Evolutionary conservation across 2,888 invertebrate genomes (phyloP).

Genomic region (Euzophera pinguis): DNA sequence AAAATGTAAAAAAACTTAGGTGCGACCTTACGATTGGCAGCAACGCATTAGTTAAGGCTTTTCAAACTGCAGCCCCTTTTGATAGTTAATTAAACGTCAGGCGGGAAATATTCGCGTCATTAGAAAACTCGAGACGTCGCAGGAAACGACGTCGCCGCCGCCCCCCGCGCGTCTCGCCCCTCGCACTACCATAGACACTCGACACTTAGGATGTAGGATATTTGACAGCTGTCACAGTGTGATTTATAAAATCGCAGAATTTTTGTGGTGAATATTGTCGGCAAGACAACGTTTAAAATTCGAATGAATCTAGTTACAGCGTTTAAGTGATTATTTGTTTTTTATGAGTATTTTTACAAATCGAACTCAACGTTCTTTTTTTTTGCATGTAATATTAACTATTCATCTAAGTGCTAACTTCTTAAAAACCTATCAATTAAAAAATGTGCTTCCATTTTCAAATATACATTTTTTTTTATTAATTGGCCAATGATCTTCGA

Average conservation of each 20-base stretch:
- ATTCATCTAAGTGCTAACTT: too few species aligned
- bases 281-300: too few species aligned
- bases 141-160: conserved; percentile 53
- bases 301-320: too few species aligned
- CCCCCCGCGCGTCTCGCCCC: conserved; percentile 30
- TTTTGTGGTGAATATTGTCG: too few species aligned
- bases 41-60: conserved; percentile 41
- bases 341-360: too few species aligned
- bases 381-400: too few species aligned
- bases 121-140: conserved; percentile 58
- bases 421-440: not conserved
- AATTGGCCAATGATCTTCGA: conserved; percentile 19
- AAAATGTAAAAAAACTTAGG: conserved; percentile 16
- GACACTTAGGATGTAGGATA: conserved; percentile 12
- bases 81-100: conserved; percentile 75
- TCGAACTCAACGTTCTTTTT: too few species aligned
- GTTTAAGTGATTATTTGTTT: too few species aligned
- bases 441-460: not conserved
- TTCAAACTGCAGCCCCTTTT: conserved; percentile 40
- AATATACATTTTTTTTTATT: not conserved
- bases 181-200: conserved; percentile 32
- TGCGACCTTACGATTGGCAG: conserved; percentile 30
- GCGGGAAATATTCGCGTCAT: conserved; percentile 71
- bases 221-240: conserved; percentile 4
- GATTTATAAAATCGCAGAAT: not conserved